These are phyloP conservation scores for Sialia sialis DNA, from an alignment of 2,113 vertebrate species.

Conservation along the genomic window DNA sequence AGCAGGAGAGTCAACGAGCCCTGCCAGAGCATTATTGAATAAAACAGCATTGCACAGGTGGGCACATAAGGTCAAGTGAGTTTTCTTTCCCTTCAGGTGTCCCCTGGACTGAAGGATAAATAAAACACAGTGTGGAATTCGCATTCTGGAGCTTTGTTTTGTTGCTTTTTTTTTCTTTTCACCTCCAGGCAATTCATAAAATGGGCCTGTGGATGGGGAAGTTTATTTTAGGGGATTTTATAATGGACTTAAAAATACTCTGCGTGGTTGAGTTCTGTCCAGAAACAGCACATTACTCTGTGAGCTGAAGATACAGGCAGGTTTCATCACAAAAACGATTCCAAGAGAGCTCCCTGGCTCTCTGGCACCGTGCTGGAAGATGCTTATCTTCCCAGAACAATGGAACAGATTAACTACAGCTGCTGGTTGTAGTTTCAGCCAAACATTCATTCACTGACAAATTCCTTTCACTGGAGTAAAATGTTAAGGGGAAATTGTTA, in stretches of 20 bases:
- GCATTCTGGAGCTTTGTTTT: not conserved
- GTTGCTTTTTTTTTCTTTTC: not conserved
- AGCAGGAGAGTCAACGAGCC: not conserved
- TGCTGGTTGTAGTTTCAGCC: not conserved
- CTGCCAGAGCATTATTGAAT: not conserved
- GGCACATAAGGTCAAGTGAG: not conserved
- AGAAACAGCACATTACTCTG: not conserved
- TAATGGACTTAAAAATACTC: slow-evolving; percentile 22
- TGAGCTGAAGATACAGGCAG: not conserved
- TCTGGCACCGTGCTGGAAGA: not conserved
- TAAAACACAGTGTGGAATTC: not conserved
- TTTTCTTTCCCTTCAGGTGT: not conserved
- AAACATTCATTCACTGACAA: slow-evolving; percentile 10
- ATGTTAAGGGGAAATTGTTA: not conserved
- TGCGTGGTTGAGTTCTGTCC: slow-evolving; percentile 3
- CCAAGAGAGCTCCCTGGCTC: not conserved
- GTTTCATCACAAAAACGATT: not conserved
- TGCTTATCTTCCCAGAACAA: slow-evolving; percentile 26
- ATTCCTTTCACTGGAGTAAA: slow-evolving; percentile 32
- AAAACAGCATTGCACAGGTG: not conserved
- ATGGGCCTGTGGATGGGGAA: not conserved
- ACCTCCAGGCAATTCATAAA: not conserved
- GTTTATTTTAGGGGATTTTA: slow-evolving; percentile 35
- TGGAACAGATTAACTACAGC: slow-evolving; percentile 31
- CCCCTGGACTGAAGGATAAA: not conserved